Evolutionary conservation across 2,797 vertebrate species (phyloP).

Genomic region (Diglossa cyanea): DNA sequence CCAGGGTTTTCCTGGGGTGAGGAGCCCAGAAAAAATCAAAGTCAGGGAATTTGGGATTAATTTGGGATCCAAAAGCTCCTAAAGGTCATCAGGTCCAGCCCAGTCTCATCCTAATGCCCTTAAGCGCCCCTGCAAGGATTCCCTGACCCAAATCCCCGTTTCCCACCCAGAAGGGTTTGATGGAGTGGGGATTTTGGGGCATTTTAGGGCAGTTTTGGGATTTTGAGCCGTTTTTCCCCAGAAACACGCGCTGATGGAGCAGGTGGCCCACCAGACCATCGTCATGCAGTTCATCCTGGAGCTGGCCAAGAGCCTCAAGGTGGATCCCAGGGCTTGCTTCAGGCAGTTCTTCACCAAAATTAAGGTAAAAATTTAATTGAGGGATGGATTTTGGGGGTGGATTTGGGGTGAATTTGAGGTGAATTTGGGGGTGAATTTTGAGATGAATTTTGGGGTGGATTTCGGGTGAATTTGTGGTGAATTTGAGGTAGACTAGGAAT

Average conservation of each 20-base stretch:
- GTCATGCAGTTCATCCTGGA: constrained; percentile 93
- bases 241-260: constrained; percentile 91
- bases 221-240: background rate
- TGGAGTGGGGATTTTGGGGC: background rate
- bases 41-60: background rate
- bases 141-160: background rate
- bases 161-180: background rate
- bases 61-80: background rate
- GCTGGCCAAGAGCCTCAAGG: constrained; percentile 82
- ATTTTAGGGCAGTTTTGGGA: too few species aligned
- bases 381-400: too few species aligned
- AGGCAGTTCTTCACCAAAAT: constrained; percentile 90
- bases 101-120: background rate
- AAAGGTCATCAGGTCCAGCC: too few species aligned
- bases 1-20: background rate
- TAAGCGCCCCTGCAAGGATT: background rate
- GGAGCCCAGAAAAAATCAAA: background rate
- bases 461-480: too few species aligned
- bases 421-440: too few species aligned
- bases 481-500: too few species aligned
- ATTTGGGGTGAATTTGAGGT: accelerated
- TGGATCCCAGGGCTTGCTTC: constrained; percentile 89
- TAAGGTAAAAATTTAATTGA: constrained; percentile 76
- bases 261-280: constrained; percentile 92
- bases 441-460: too few species aligned